phyloP scores from a whole-genome alignment of 2,888 invertebrate species.

The Carpatolechia fugitivella region DNA sequence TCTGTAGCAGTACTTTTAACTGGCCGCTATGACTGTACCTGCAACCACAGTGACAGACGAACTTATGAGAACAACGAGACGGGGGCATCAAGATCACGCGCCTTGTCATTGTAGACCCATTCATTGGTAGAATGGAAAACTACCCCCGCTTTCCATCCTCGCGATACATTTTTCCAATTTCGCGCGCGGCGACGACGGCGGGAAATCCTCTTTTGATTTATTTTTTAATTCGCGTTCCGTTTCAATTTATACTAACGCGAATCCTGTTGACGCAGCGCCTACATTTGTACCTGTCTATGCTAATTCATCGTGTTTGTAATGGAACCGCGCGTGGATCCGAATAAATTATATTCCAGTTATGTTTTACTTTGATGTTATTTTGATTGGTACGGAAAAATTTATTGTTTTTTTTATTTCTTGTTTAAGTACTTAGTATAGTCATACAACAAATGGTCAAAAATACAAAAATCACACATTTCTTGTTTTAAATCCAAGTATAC shows the following conservation, averaged over 20 bases:
- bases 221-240: slow-evolving; percentile 76
- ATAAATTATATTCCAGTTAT: slow-evolving; percentile 6
- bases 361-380: slow-evolving; percentile 7
- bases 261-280: slow-evolving; percentile 12
- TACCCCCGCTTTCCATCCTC: slow-evolving; percentile 23
- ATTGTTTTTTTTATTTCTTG: not conserved
- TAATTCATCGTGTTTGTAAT: slow-evolving; percentile 53
- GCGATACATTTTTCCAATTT: slow-evolving; percentile 68
- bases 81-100: too few species aligned
- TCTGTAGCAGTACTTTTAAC: too few species aligned
- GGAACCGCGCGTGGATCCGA: slow-evolving; percentile 20
- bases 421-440: not conserved
- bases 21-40: too few species aligned
- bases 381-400: not conserved
- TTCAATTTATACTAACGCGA: slow-evolving; percentile 67
- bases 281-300: slow-evolving; percentile 74
- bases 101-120: too few species aligned
- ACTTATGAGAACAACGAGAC: too few species aligned
- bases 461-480: too few species aligned
- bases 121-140: not conserved
- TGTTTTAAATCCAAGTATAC: too few species aligned
- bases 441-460: too few species aligned
- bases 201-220: slow-evolving; percentile 77
- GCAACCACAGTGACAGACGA: too few species aligned
- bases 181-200: slow-evolving; percentile 60